Evolutionary conservation across 2,797 vertebrate genomes (phyloP).

Genomic region (Falco cherrug): DNA sequence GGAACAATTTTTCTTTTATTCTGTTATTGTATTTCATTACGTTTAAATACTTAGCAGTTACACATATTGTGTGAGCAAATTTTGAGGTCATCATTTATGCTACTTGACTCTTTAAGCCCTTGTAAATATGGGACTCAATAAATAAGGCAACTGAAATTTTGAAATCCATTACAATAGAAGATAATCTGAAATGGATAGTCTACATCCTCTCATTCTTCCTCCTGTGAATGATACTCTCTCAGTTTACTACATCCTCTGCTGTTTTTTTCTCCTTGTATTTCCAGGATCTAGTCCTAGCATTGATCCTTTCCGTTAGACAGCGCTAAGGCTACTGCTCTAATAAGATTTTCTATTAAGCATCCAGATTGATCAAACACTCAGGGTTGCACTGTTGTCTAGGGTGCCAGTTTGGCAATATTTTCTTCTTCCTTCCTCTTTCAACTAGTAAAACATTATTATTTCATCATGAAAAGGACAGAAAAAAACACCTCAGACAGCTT

Average conservation of each 20-base stretch:
- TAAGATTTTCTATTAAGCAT: not conserved
- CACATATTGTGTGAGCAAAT: fast-evolving
- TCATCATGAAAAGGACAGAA: not conserved
- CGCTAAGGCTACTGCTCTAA: not conserved
- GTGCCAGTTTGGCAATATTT: not conserved
- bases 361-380: not conserved
- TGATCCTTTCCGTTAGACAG: not conserved
- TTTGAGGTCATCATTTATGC: not conserved
- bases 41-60: not conserved
- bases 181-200: not conserved
- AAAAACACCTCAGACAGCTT: not conserved
- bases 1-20: not conserved
- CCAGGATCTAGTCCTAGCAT: not conserved
- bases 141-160: not conserved
- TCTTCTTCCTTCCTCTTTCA: not conserved
- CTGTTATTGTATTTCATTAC: not conserved
- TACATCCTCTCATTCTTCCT: not conserved
- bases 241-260: not conserved
- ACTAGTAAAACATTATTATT: not conserved
- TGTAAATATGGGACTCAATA: not conserved
- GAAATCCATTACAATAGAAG: not conserved
- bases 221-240: not conserved
- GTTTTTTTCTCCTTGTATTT: not conserved
- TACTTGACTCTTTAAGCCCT: not conserved
- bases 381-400: not conserved